A percentile compares a stretch with the other conserved stretches of the same genome.
Conservation (phyloP, 2,888 invertebrate species). For the Drosophila quinaria region DNA sequence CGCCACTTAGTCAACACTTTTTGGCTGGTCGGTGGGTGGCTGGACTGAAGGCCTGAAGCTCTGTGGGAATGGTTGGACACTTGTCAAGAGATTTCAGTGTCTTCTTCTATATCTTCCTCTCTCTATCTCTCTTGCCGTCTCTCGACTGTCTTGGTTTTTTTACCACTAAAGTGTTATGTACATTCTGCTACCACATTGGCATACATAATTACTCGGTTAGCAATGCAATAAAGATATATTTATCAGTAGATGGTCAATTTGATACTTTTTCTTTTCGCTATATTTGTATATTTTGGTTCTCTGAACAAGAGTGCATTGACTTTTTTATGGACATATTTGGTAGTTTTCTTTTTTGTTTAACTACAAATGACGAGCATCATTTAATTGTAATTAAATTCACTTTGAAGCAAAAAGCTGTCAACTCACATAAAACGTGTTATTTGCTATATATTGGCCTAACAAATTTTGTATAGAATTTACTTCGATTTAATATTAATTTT, state of each 20-base stretch:
- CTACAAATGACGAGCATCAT: constrained; percentile 27
- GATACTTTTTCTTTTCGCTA: constrained; percentile 20
- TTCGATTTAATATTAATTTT: no score
- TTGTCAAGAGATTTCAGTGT: constrained; percentile 52
- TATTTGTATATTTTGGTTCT: constrained; percentile 12
- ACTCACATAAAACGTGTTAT: no score
- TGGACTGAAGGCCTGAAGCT: constrained; percentile 12
- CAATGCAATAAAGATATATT: constrained; percentile 60
- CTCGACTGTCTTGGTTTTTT: constrained; percentile 18
- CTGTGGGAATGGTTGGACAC: constrained; percentile 31
- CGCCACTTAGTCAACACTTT: constrained; percentile 62
- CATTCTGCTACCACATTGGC: constrained; percentile 68
- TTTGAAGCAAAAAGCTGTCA: background rate
- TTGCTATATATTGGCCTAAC: no score
- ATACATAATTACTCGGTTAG: constrained; percentile 66
- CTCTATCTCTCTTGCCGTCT: constrained; percentile 1
- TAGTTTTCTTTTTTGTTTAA: constrained; percentile 7
- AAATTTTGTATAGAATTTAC: no score
- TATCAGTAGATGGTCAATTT: constrained; percentile 33
- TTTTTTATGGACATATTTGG: constrained; percentile 30
- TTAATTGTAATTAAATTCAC: constrained; percentile 16
- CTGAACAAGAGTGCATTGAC: constrained; percentile 50
- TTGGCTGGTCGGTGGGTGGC: constrained; percentile 55
- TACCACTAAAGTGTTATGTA: constrained; percentile 63
- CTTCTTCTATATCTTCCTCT: background rate